Evolutionary conservation across 2,113 vertebrate species (phyloP).

Genomic region (Microcebus griseorufus): DNA sequence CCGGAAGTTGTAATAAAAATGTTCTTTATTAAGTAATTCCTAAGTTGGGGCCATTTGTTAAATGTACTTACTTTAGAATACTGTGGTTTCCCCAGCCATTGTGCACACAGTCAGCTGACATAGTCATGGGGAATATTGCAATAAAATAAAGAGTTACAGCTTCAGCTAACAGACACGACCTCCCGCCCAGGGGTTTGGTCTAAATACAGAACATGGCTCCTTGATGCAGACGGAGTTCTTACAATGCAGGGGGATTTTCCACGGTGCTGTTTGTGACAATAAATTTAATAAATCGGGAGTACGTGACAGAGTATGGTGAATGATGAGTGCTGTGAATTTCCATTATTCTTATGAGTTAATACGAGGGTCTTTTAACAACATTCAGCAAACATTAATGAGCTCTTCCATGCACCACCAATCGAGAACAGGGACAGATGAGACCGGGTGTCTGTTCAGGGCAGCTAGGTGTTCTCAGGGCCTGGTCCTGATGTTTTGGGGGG

Average conservation of each 20-base stretch:
- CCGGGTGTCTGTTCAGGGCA: rapidly evolving
- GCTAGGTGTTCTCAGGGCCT: not conserved
- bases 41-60: not conserved
- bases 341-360: not conserved
- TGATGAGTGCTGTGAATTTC: rapidly evolving
- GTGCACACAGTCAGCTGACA: not conserved
- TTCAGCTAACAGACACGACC: not conserved
- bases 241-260: not conserved
- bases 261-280: rapidly evolving
- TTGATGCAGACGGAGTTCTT: not conserved
- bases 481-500: rapidly evolving
- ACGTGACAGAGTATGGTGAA: not conserved
- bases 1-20: not conserved
- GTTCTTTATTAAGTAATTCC: not conserved
- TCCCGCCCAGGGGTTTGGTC: not conserved
- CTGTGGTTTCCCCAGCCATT: not conserved
- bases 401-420: rapidly evolving
- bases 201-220: not conserved
- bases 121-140: not conserved
- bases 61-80: not conserved
- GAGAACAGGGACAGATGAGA: rapidly evolving
- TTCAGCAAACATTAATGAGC: too few species aligned
- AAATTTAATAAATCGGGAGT: too few species aligned
- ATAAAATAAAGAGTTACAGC: not conserved
- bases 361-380: not conserved